Conservation (phyloP, 2,797 vertebrate genomes). For the Periophthalmus magnuspinnatus region DNA sequence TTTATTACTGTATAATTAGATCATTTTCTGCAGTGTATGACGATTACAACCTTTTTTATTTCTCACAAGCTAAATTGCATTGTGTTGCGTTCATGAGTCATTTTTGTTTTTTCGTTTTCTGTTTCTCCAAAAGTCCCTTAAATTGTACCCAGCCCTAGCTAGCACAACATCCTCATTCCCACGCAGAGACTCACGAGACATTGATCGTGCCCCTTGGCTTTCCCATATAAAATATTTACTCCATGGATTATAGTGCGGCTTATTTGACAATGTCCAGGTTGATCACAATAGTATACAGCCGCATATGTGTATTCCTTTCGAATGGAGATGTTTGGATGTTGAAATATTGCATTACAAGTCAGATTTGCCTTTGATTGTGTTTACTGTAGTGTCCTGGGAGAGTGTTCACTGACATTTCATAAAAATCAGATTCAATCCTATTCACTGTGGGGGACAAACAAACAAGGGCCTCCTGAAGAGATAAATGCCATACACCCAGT, state of each 20-base stretch:
- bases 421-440: conserved; percentile 28
- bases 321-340: conserved; percentile 10
- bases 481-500: neutral
- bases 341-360: conserved; percentile 11
- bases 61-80: conserved; percentile 20
- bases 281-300: neutral
- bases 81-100: conserved; percentile 37
- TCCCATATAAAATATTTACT: conserved; percentile 34
- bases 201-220: conserved; percentile 24
- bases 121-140: conserved; percentile 46
- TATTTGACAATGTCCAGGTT: neutral
- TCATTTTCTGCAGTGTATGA: too few species aligned
- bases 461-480: conserved; percentile 13
- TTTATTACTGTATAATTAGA: neutral
- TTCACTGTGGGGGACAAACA: conserved; percentile 3
- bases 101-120: conserved; percentile 37
- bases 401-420: conserved; percentile 26
- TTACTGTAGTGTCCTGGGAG: conserved; percentile 6
- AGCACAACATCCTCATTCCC: conserved; percentile 48
- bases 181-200: conserved; percentile 37
- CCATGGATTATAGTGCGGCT: neutral
- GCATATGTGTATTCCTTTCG: conserved; percentile 5
- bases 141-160: conserved; percentile 44
- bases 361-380: conserved; percentile 16
- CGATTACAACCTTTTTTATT: neutral